A percentile compares a stretch with the other conserved stretches of the same genome.
phyloP scores from a whole-genome alignment of 2,888 invertebrate species.

The Rhynchonema sp. region DNA sequence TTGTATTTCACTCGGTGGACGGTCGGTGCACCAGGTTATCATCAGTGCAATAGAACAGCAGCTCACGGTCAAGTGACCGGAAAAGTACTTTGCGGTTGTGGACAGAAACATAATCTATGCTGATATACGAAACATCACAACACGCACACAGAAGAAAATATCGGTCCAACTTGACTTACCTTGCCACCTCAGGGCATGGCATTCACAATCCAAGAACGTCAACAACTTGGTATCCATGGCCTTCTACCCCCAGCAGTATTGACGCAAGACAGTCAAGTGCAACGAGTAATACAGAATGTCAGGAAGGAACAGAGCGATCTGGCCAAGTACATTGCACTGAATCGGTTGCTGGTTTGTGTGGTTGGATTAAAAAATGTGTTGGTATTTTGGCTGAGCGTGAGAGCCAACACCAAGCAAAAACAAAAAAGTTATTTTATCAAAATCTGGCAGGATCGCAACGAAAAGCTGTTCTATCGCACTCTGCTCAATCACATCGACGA shows the following conservation, averaged over 20 bases:
- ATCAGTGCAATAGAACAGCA: no score
- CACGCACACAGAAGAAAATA: no score
- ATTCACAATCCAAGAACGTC: slow-evolving; percentile 77
- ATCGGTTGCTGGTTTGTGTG: slow-evolving; percentile 59
- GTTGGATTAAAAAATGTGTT: no score
- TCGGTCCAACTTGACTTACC: no score
- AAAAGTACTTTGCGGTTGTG: no score
- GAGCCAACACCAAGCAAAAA: neutral
- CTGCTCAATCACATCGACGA: slow-evolving; percentile 64
- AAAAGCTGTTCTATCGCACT: slow-evolving; percentile 79
- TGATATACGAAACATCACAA: no score
- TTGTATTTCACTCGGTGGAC: no score
- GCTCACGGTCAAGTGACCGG: no score
- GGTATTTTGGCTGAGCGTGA: no score
- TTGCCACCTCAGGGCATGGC: slow-evolving; percentile 97
- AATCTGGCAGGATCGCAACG: slow-evolving; percentile 83
- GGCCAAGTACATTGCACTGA: slow-evolving; percentile 85
- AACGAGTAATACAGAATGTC: slow-evolving; percentile 59
- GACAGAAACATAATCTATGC: no score
- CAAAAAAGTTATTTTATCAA: no score
- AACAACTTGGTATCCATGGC: slow-evolving; percentile 81
- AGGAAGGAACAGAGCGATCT: slow-evolving; percentile 55
- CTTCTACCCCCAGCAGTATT: slow-evolving; percentile 75
- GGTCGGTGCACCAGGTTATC: no score
- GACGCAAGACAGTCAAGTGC: slow-evolving; percentile 61